Base-by-base conservation (phyloP, 2,888 invertebrate species). In the Priocnemis perturbator region DNA sequence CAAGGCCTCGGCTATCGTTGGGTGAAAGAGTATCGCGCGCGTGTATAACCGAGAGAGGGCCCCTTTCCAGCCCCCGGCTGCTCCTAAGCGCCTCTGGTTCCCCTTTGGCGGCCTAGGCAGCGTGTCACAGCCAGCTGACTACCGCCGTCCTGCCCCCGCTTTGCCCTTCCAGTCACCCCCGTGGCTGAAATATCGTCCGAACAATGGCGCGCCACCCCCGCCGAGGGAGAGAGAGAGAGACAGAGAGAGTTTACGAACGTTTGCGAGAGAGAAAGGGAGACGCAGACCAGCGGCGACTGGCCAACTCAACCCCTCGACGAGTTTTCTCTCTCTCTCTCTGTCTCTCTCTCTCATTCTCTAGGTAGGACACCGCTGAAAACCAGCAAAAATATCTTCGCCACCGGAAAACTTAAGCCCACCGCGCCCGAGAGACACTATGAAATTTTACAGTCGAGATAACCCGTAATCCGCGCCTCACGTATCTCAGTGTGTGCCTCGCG, bases 101-200 rank as follows among this genome's bases (percentile, higher is more conserved):
- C 87, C 85, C 87, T 87, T 87, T 86, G 84, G 84, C 82, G 80
- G 85, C 81, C 85, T 85, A 85, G 87, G 85, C 85, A 85, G 86
- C 88, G 86, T 88, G 89, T 89, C 89, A 89, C 85, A 86, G 82
- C 86, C 89, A 89, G 89, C 89, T 89, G 89, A 88, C 89, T 88
- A 79, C 81, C 83, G 74, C 81, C 84, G 81, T 77, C 77, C 67
- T 64, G 67, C 70, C 76, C 74, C 75, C 73, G 67, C 71, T 70
- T 62, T 48, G 73, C 76, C 26, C 77, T 66, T 60, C 78, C 74
- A 78, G 77, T 83, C 86, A 83, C 81, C 85, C 83, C 84, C 84
- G 82, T 81, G 70, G 81, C 83, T 88, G 86, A 89, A 88, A 88
- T 88, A 88, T 89, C 84, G 87, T 85, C 79, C 81, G 86, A 88